Percentiles rank a stretch among this genome's conserved stretches.
phyloP scores from a whole-genome alignment of 1,140 invertebrate genomes.

The Ridgeia piscesae region DNA sequence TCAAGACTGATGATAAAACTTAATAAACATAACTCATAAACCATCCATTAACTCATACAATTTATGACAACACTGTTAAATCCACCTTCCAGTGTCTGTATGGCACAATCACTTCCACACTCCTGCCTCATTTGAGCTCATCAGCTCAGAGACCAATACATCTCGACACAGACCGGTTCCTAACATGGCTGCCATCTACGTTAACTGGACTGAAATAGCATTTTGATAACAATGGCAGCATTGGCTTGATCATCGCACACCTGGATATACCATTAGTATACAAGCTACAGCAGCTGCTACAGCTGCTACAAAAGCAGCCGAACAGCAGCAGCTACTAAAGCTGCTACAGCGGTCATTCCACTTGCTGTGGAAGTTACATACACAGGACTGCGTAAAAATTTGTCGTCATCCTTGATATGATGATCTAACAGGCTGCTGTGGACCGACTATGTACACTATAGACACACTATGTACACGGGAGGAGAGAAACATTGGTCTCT shows the following conservation, averaged over 20 bases:
- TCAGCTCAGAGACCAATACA: too few relatives aligned
- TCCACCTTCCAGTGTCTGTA: background rate
- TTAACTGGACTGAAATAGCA: too few relatives aligned
- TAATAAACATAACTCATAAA: constrained; percentile 2
- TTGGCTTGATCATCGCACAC: background rate
- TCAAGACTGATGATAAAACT: background rate
- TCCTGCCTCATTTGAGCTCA: background rate
- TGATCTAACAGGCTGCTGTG: background rate
- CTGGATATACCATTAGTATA: background rate
- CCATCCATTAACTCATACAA: background rate
- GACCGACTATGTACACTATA: background rate
- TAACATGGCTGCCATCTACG: too few relatives aligned
- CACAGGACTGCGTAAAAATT: background rate
- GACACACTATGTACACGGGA: background rate
- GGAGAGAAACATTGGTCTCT: too few relatives aligned
- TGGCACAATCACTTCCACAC: background rate
- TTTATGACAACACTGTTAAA: background rate
- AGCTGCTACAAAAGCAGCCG: too few relatives aligned
- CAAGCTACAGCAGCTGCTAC: background rate
- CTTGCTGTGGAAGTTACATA: background rate
- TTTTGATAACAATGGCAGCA: too few relatives aligned
- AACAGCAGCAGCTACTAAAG: background rate
- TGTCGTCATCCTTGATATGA: background rate
- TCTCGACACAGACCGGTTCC: too few relatives aligned
- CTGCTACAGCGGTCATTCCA: background rate